Percentiles rank a stretch among this genome's conserved stretches.
These are phyloP conservation scores for Thymelicus lineola DNA, from an alignment of 2,888 invertebrate species.

Conservation along the genomic window DNA sequence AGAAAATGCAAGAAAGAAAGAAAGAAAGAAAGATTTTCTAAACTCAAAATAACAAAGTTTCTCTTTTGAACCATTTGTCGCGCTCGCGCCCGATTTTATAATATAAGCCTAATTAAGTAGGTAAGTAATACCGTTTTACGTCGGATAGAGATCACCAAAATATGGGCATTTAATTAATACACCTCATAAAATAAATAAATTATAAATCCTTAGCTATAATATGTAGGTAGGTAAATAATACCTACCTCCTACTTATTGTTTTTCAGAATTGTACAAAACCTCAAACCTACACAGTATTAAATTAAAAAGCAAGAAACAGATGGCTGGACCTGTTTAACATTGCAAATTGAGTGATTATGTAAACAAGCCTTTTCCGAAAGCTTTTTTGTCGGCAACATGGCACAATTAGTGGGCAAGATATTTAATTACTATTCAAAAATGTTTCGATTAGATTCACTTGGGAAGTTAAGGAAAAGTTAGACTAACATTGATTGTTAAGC, in stretches of 20 bases:
- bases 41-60: no score
- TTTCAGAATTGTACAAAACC: constrained; percentile 45
- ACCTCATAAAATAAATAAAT: no score
- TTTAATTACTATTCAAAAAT: constrained; percentile 73
- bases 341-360: constrained; percentile 82
- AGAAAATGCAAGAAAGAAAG: no score
- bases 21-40: no score
- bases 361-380: constrained; percentile 70
- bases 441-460: constrained; percentile 60
- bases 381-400: constrained; percentile 67
- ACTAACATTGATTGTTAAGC: not conserved
- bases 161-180: no score
- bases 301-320: constrained; percentile 58
- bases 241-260: not conserved
- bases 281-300: constrained; percentile 45
- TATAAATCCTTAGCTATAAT: not conserved
- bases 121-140: no score
- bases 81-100: no score
- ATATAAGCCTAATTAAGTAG: no score
- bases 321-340: constrained; percentile 73
- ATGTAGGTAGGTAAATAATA: not conserved
- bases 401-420: constrained; percentile 59
- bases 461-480: constrained; percentile 36
- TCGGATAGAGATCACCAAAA: no score
- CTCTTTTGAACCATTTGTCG: no score